A percentile compares a stretch with the other conserved stretches of the same genome.
Evolutionary conservation across 2,888 invertebrate genomes (phyloP).

Genomic region (Pantelozetes paolii): DNA sequence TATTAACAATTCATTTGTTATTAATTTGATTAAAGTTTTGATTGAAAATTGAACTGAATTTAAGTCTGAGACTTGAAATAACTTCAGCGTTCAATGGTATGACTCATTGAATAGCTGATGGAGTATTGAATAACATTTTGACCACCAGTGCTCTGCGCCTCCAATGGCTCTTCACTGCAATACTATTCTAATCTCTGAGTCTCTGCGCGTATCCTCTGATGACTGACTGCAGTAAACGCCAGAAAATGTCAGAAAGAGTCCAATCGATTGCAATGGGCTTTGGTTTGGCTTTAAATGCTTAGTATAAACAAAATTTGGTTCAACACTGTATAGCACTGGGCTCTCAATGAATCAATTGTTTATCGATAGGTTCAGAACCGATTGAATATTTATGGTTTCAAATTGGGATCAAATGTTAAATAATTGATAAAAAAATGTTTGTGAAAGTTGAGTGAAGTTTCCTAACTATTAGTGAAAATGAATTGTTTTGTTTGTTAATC

Average conservation of each 20-base stretch:
- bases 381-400: no score
- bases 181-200: neutral
- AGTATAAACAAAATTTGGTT: neutral
- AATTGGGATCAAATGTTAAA: no score
- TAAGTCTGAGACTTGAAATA: no score
- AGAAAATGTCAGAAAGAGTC: slow-evolving; percentile 35
- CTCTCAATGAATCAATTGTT: neutral
- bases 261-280: slow-evolving; percentile 23
- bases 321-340: no score
- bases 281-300: neutral
- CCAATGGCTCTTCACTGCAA: slow-evolving; percentile 22
- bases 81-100: neutral
- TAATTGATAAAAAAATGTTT: no score
- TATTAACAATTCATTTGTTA: no score
- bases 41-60: no score
- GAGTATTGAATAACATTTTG: neutral
- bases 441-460: no score
- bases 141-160: neutral
- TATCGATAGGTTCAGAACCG: no score
- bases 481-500: no score
- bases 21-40: no score
- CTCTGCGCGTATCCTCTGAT: slow-evolving; percentile 9
- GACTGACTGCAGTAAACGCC: neutral
- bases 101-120: neutral
- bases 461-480: no score